Percentiles rank a stretch among this genome's conserved stretches.
Conservation (phyloP, 1,140 invertebrate species). For the Chymomyza costata region DNA sequence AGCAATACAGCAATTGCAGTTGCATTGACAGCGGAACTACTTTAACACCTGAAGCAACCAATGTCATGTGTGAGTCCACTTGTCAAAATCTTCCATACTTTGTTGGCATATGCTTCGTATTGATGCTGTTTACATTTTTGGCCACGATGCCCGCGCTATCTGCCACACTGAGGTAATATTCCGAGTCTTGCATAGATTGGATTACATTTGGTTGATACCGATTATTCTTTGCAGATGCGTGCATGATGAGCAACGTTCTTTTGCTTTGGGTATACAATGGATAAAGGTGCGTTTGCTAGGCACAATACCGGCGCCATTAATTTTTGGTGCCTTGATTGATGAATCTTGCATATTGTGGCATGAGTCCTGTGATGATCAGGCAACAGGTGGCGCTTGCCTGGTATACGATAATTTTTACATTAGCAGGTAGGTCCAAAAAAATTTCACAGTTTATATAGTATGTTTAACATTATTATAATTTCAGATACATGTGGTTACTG, state of each 20-base stretch:
- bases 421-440: constrained; percentile 81
- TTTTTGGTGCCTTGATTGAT: constrained; percentile 90
- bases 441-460: background rate
- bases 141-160: constrained; percentile 86
- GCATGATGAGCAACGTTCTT: constrained; percentile 86
- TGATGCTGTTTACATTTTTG: constrained; percentile 86
- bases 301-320: constrained; percentile 90
- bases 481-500: constrained; percentile 82
- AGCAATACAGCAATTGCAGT: constrained; percentile 77
- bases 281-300: constrained; percentile 86
- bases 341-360: constrained; percentile 88
- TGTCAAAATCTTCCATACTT: constrained; percentile 83
- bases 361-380: constrained; percentile 77
- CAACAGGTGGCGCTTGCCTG: constrained; percentile 80
- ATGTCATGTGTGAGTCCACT: constrained; percentile 78
- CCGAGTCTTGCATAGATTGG: background rate
- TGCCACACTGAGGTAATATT: constrained; percentile 83
- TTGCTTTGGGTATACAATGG: constrained; percentile 92
- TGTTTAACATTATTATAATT: constrained; percentile 19
- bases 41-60: constrained; percentile 32
- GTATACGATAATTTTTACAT: constrained; percentile 84
- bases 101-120: constrained; percentile 81
- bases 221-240: constrained; percentile 80
- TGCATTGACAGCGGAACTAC: constrained; percentile 72
- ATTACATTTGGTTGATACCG: background rate